Evolutionary conservation across 2,113 vertebrate species (phyloP), one percentile per base, ranked within the genome.

Genomic region (Podilymbus podiceps): DNA sequence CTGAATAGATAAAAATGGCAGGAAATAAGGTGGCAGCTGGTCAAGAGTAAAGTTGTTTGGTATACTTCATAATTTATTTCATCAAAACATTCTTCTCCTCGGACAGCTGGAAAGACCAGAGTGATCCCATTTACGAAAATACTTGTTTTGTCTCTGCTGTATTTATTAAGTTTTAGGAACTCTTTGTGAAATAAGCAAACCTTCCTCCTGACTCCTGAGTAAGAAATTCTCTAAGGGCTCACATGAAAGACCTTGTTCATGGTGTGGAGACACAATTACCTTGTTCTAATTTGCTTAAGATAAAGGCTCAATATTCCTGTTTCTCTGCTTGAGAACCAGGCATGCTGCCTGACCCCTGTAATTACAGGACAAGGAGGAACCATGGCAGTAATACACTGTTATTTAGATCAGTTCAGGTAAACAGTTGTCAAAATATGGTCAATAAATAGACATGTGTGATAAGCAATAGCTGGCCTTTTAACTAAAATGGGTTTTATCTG

Each of bases 21-120:
- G 86, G 71, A 95, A 96, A 95, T 76, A 95, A 89, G 74, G 80
- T 93, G 92, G 84, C 86, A 96, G 86, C 66, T 73, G 66, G 60
- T 46, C 95, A 92, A 94, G 64, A 81, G 47, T 90, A 80, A 85
- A 94, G 85, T 27, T 92, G 35, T 93, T 86, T 89, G 69, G 53
- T 79, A 91, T 79, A 88, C 83, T 85, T 73, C 69, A 33, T 75
- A 59, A 81, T 87, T 76, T 93, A 79, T 85, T 89, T 92, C 62
- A 85, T 72, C 68, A 93, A 89, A 97, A 89, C 42, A 93, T 75
- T 91, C 84, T 79, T 49, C 76, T 93, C 46, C 69, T 93, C 2
- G 1, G 50, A 49, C 75, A 93, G 77, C 80, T 94, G 86, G 56
- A 88, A 92, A 89, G 27, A 73, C 80, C 80, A 72, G 56, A 27